phyloP scores from a whole-genome alignment of 2,113 vertebrate species.

The Ifrita kowaldi region DNA sequence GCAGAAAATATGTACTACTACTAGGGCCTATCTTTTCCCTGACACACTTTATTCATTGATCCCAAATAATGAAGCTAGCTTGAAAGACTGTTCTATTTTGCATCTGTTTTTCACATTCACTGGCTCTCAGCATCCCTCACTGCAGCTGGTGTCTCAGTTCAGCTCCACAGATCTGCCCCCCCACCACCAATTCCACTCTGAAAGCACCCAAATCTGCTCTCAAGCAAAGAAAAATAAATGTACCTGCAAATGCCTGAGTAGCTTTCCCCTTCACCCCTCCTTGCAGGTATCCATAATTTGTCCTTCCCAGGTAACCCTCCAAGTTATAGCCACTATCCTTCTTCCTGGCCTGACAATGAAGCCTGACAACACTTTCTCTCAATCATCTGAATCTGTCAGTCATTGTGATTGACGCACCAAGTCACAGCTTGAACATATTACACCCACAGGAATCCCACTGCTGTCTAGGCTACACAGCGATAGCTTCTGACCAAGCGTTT shows the following conservation, averaged over 20 bases:
- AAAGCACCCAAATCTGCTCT: background rate
- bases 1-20: background rate
- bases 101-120: background rate
- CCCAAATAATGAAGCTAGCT: background rate
- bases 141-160: background rate
- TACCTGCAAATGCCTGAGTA: background rate
- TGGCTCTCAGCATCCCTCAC: background rate
- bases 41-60: background rate
- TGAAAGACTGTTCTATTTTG: background rate
- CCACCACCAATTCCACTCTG: background rate
- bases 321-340: background rate
- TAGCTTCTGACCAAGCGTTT: background rate
- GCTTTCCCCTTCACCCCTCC: background rate
- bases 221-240: background rate
- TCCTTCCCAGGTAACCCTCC: background rate
- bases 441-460: background rate
- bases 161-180: background rate
- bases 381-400: constrained; percentile 6
- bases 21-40: background rate
- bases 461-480: background rate
- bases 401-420: constrained; percentile 6
- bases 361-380: constrained; percentile 23
- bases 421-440: background rate
- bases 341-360: constrained; percentile 2
- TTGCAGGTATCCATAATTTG: background rate